These are phyloP conservation scores for Cardinalis cardinalis DNA, from an alignment of 2,113 vertebrate genomes.

Conservation along the genomic window DNA sequence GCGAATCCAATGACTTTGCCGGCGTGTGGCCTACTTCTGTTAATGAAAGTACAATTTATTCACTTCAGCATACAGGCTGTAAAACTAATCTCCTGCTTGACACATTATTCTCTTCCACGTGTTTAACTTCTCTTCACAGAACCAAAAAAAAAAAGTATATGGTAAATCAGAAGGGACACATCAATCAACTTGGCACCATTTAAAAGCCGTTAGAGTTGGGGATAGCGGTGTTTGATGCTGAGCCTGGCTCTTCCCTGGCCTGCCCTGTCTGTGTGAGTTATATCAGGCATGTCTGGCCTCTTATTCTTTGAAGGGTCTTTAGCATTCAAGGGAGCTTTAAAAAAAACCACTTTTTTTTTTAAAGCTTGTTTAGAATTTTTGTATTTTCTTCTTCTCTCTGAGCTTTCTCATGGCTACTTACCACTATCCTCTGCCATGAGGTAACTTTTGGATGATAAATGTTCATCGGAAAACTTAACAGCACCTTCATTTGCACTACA, in stretches of 20 bases:
- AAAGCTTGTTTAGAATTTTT: not conserved
- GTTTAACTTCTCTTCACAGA: not conserved
- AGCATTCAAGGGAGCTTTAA: not conserved
- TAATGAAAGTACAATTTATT: conserved; percentile 55
- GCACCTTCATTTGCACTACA: not conserved
- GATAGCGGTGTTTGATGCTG: not conserved
- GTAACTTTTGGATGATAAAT: not conserved
- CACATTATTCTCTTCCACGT: not conserved
- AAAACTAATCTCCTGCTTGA: conserved; percentile 35
- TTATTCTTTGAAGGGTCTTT: not conserved
- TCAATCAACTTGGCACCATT: not conserved
- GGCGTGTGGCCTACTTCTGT: conserved; percentile 22
- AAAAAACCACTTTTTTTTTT: accelerated
- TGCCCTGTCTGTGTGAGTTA: too few relatives aligned
- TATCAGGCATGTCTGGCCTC: accelerated
- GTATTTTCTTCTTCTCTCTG: not conserved
- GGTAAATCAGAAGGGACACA: not conserved
- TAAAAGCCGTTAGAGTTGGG: not conserved
- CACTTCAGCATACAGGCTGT: conserved; percentile 20
- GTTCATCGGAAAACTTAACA: not conserved
- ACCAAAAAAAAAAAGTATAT: not conserved
- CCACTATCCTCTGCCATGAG: accelerated
- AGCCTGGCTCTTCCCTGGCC: not conserved
- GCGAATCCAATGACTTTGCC: conserved; percentile 54
- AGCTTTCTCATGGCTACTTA: not conserved